Evolutionary conservation across 2,797 vertebrate genomes (phyloP), one percentile per base, ranked within the genome.

Genomic region (Lepus townsendii): DNA sequence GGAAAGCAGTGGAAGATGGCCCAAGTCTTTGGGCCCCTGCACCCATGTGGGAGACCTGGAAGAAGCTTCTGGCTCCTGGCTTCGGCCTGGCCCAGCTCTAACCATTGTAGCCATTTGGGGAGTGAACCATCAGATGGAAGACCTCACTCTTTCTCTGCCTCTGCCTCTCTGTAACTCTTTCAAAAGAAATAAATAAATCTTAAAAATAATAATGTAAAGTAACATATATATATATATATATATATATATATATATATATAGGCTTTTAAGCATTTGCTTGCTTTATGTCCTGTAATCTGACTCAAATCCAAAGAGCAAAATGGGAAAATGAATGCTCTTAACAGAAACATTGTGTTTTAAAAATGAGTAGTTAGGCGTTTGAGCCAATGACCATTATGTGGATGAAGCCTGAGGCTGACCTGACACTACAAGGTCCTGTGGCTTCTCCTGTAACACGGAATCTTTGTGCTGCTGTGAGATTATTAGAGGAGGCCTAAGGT

Each of bases 291-390:
- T 57, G 5, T 66, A 35, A 83, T 54, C 83, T 47, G 8, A 76
- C 52, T 71, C 68, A 83, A 73, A 78, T 65, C 26, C 32, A 83
- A 80, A 93, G 38, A 83, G 60, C 27, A 75, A 83, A 83, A 71
- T 84, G 42, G 47, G 32, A 75, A 92, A 88, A 69, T 7, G 35
- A 69, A 20, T 63, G 13, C 26, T 90, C 80, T 62, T 66, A 42
- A 94, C 88, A 79, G 60, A 77, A 72, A 83, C 50, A 26, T 63
- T 92, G 60, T 83, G 19, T 84, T 93, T 72, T 90, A 90, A 71
- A 71, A 90, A 77, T 66, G 38, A 85, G 5, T 65, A 24, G 35
- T 50, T 84, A 69, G 80, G 47, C 42, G 71, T 71, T 79, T 78
- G 62, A 83, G 60, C 65, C 89, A 52, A 54, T 16, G 4, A 16